Evolutionary conservation across 1,140 invertebrate genomes (phyloP), one percentile per base, ranked within the genome.

Genomic region (Centruroides vittatus): DNA sequence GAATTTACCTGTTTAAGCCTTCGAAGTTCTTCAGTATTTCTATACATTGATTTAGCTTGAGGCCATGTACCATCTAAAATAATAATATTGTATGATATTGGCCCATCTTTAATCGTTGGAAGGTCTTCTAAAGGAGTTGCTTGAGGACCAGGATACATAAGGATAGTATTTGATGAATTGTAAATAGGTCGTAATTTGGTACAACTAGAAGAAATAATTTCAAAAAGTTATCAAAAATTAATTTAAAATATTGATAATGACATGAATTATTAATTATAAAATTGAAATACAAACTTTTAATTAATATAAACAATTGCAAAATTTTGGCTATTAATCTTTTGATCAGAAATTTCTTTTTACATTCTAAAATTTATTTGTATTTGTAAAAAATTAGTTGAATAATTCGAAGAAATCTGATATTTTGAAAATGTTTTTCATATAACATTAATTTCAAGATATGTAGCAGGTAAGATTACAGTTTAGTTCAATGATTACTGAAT

Each of bases 11-110:
- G 73, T 64, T 67, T 71, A 9, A 74, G 65, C 46, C 66, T 60
- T n/a, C 72, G 69, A n/a, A 79, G 63, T 50, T 71, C 62, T 7
- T 68, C 57, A 61, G 74, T 78, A 47, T 70, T 73, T 56, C 73
- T 67, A 67, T 75, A 79, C 47, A 80, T 74, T 5, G 73, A 72
- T 54, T 90, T 92, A 10, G 92, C 89, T 78, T 96, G 91, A 13
- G 87, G 84, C 91, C 91, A 96, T 47, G 91, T 96, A 41, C 91
- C 91, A 81, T 96, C 91, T 65, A 96, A 81, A 56, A 96, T 73
- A 51, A 96, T 76, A 49, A 95, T 75, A 74, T 89, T 93, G 68
- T 88, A 91, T 10, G 75, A 68, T 53, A 70, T 54, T 68, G 71
- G 73, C 64, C 36, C 60, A 34, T 62, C 54, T n/a, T 61, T 52